These are phyloP conservation scores for Palythoa grandis DNA, from an alignment of 92 coral and sea anemone species.

Conservation along the genomic window DNA sequence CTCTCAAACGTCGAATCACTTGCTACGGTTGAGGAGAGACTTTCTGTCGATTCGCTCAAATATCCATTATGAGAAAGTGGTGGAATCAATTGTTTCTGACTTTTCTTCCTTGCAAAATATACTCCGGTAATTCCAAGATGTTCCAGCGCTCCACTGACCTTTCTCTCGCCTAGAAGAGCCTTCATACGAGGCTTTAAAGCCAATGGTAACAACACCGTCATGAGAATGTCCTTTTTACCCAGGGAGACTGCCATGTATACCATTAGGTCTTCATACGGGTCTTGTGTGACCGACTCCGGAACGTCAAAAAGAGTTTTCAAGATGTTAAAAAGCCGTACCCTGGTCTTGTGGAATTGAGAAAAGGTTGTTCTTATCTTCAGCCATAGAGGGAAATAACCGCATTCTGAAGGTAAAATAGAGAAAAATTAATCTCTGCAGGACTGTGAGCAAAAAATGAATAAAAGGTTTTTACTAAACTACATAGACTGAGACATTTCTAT, in stretches of 20 bases:
- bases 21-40: constrained; percentile 6
- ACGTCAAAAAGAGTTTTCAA: constrained; percentile 67
- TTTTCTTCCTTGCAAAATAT: constrained; percentile 69
- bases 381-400: constrained; percentile 88
- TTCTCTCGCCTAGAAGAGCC: constrained; percentile 54
- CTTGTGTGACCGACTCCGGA: constrained; percentile 59
- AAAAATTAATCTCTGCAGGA: not conserved
- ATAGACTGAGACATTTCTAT: too few species aligned
- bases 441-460: not conserved
- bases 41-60: constrained; percentile 29
- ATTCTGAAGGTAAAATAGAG: constrained; percentile 52
- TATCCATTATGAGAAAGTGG: not conserved
- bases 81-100: not conserved
- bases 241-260: constrained; percentile 82
- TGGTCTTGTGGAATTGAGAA: constrained; percentile 63
- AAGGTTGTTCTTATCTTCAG: constrained; percentile 65
- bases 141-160: constrained; percentile 52
- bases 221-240: constrained; percentile 65
- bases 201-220: constrained; percentile 69
- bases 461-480: not conserved
- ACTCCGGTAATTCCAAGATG: constrained; percentile 62
- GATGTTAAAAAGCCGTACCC: constrained; percentile 51
- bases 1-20: constrained; percentile 22
- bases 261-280: constrained; percentile 61
- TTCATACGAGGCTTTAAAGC: constrained; percentile 59